These are phyloP conservation scores for Amazona guildingii DNA, from an alignment of 2,113 vertebrate genomes.

Conservation along the genomic window DNA sequence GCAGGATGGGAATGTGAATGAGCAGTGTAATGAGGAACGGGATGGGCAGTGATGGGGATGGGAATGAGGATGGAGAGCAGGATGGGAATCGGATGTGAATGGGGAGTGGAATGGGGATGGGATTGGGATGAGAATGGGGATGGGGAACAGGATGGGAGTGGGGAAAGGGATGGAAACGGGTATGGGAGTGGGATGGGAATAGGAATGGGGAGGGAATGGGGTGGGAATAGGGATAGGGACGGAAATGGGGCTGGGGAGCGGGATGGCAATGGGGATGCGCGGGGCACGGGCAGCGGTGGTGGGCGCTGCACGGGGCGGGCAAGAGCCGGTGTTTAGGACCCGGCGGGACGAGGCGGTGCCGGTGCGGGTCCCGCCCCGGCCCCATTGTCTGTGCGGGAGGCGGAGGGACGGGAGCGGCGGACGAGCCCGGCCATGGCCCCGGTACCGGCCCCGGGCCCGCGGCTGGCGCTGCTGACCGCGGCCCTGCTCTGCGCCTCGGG, in stretches of 20 bases:
- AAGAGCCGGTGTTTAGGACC: slow-evolving; percentile 24
- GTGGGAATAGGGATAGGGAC: not conserved
- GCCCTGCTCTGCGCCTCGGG: not conserved
- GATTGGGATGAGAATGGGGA: too few species aligned
- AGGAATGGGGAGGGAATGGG: too few species aligned
- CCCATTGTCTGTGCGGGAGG: slow-evolving; percentile 46
- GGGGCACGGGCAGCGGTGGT: not conserved
- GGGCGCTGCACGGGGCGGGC: not conserved
- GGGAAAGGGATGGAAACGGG: not conserved
- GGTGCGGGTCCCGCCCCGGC: slow-evolving; percentile 36
- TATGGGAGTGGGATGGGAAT: not conserved
- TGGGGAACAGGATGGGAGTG: not conserved
- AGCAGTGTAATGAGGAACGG: too few species aligned
- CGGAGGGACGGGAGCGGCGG: slow-evolving; percentile 6
- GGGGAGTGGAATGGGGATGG: not conserved
- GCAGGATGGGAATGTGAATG: too few species aligned
- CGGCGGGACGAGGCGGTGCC: slow-evolving; percentile 18
- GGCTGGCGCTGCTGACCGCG: not conserved
- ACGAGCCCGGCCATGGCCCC: not conserved
- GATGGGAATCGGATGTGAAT: too few species aligned
- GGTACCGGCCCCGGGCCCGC: not conserved
- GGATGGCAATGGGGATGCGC: not conserved
- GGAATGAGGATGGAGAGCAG: too few species aligned
- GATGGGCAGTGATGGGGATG: too few species aligned
- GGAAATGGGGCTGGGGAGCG: not conserved